A percentile compares a stretch with the other conserved stretches of the same genome.
Evolutionary conservation across 30 jellyfish, hydroid and myxozoan species (phyloP).

Genomic region (Aurelia aurita complex sp. Pacific): DNA sequence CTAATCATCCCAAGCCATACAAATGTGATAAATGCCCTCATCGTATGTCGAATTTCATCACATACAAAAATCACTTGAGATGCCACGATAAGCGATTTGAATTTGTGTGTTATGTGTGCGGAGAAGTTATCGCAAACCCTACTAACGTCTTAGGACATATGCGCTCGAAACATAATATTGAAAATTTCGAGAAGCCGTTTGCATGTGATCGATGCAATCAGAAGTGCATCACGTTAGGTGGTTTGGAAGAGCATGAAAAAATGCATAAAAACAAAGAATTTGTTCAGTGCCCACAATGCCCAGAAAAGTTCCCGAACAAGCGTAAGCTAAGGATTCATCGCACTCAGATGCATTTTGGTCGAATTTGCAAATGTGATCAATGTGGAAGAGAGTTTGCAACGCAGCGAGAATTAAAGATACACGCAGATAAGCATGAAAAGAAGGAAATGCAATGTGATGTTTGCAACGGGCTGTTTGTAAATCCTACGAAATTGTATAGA

Average conservation of each 20-base stretch:
- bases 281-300: slow-evolving; percentile 6
- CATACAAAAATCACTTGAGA: slow-evolving; percentile 1
- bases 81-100: slow-evolving; percentile 14
- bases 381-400: slow-evolving; percentile 12
- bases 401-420: not conserved
- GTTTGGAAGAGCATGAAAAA: slow-evolving; percentile 10
- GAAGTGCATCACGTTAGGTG: slow-evolving; percentile 23
- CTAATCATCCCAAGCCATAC: slow-evolving; percentile 29
- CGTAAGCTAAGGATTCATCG: not conserved
- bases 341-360: not conserved
- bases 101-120: slow-evolving; percentile 14
- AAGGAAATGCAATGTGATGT: not conserved
- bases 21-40: slow-evolving; percentile 16
- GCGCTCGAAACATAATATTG: slow-evolving; percentile 2
- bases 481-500: too few relatives aligned
- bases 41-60: not conserved
- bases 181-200: not conserved
- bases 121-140: not conserved
- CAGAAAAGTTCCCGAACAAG: slow-evolving; percentile 10
- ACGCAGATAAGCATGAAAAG: not conserved
- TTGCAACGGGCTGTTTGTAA: not conserved
- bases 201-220: slow-evolving; percentile 20
- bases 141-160: not conserved
- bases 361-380: not conserved
- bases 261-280: not conserved